phyloP scores from a whole-genome alignment of 2,888 invertebrate genomes.

The Latrodectus elegans region DNA sequence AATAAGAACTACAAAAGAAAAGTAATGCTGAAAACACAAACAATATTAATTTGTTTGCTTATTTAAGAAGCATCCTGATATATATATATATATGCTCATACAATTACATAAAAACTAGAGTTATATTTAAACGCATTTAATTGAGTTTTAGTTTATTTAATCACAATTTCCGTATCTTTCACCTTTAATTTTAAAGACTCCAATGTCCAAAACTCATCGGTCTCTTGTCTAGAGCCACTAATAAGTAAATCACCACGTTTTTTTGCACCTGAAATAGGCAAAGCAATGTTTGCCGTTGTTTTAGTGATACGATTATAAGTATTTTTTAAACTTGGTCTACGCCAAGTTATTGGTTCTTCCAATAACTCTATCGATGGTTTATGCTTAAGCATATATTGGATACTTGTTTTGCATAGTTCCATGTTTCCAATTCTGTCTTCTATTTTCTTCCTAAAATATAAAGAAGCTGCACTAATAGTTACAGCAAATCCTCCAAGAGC shows the following conservation, averaged over 20 bases:
- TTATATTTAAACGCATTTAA: too few species aligned
- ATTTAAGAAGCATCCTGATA: too few species aligned
- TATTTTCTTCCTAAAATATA: conserved; percentile 18
- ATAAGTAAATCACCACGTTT: conserved; percentile 81
- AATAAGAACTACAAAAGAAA: too few species aligned
- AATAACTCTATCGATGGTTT: conserved; percentile 80
- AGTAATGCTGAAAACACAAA: too few species aligned
- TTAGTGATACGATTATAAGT: conserved; percentile 76
- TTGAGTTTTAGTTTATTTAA: neutral
- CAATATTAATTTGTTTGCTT: too few species aligned
- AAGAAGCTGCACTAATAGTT: neutral
- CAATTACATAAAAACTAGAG: too few species aligned
- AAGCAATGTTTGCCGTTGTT: conserved; percentile 79
- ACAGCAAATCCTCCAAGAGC: neutral
- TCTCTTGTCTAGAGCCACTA: conserved; percentile 78
- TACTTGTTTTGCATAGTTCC: conserved; percentile 80
- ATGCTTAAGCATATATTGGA: conserved; percentile 79
- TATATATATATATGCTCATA: too few species aligned
- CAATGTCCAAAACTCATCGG: conserved; percentile 78
- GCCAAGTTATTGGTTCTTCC: conserved; percentile 84
- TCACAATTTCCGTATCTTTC: neutral
- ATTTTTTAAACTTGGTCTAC: conserved; percentile 79
- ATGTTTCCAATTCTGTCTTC: conserved; percentile 28
- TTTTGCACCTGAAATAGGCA: conserved; percentile 82
- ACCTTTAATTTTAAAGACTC: conserved; percentile 27